Base-by-base conservation (phyloP, 2,113 vertebrate species). In the Callipepla californica region DNA sequence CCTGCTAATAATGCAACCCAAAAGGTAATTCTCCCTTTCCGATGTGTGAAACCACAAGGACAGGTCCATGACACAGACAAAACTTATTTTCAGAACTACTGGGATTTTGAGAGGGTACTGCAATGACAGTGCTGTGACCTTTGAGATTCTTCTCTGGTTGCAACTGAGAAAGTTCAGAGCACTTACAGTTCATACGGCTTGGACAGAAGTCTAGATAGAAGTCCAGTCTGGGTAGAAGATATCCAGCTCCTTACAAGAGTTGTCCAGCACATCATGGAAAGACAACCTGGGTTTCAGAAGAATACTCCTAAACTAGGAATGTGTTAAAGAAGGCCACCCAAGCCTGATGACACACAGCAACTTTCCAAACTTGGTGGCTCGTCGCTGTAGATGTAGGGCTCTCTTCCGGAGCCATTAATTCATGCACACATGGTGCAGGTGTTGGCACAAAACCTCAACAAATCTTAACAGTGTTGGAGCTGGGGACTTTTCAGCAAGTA, bases 1-100 rank as follows among this genome's bases (percentile, higher is more conserved):
- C 91, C 92, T 19, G 3, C 40, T 85, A 93, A 92, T 92, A 95
- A 91, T 92, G 80, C 93, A 96, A 57, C 23, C 66, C 30, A 22
- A 36, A 83, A 88, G 89, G 92, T 83, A 78, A 57, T 32, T 51
- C 36, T 80, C 78, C 30, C 2, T 10, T 51, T 62, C 9, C 87
- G 61, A 90, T 23, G 14, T 2, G 40, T 53, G 30, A 79, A 90
- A 88, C 62, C 21, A 11, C 73, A 13, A 32, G 67, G n/a, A 50
- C 1, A 53, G 55, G 17, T 11, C 51, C 11, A 4, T 19, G 42
- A 18, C 18, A 8, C 4, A 7, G 32, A 15, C 34, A 42, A 58
- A 36, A 13, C 73, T 63, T 59, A 9, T 57, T 72, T 66, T 30
- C 73, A 70, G 66, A 19, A 13, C 74, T n/a, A 28, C 4, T 23